Evolutionary conservation across 2,113 vertebrate species (phyloP), one percentile per base, ranked within the genome.

Genomic region (Pipa parva): DNA sequence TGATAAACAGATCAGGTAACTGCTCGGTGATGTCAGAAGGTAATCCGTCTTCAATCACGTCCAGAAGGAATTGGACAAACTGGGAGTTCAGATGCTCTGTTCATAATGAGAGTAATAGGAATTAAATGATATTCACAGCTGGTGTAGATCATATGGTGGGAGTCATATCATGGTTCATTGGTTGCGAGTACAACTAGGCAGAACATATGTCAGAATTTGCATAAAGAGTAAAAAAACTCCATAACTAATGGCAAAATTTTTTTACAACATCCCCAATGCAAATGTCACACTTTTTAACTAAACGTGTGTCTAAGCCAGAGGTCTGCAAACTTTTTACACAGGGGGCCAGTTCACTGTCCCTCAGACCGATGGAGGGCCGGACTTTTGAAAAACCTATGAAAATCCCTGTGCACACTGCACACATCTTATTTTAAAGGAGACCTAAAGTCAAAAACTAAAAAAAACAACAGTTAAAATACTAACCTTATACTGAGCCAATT

Each of bases 11-110:
- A 72, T 99, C 96, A 0, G 95, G 93, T 57, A 98, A 87, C 81
- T 99, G 96, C 76, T 98, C 97, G 0, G 92, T 93, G 51, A 89
- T 80, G 74, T 99, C 97, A 0, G 89, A 89, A 24, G 94, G 92
- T 72, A 95, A 89, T 11, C 96, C 97, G 0, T 98, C 92, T 80
- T 98, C 96, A 25, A 98, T 91, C 10, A 98, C 88, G 42, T 90
- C 91, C 80, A 98, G 76, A 46, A 98, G 79, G 66, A 97, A 99
- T 76, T 89, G 86, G 71, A 97, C 86, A 70, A 99, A 98, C 60
- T 88, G 87, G 1, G 85, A 88, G 78, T 97, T 97, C 75, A 99
- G 84, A 75, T 99, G 97, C 73, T 98, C 97, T 99, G 83, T 7
- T 2, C 33, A 63, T 29, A 61, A 70, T 7, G 25, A 74, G 61